Evolutionary conservation across 2,113 vertebrate genomes (phyloP).

Genomic region (Ochotona curzoniae): DNA sequence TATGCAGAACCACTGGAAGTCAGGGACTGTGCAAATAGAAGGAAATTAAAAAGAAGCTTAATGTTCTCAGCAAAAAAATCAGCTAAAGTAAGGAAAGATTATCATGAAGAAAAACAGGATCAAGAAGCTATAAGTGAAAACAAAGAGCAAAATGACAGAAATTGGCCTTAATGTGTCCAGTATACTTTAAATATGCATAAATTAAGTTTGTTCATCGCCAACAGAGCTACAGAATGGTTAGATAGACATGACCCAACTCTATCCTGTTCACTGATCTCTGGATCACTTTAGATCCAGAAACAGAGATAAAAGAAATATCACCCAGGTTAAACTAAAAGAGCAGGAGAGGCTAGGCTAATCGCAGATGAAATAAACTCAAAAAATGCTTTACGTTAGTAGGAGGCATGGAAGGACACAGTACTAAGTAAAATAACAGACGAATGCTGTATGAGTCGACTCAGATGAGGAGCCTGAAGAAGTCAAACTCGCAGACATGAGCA

Average conservation of each 20-base stretch:
- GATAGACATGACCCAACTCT: not conserved
- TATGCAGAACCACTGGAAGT: too few species aligned
- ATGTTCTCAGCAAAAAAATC: not conserved
- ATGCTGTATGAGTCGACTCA: not conserved
- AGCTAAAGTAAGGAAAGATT: not conserved
- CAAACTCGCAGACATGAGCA: not conserved
- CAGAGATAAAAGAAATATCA: not conserved
- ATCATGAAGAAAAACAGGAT: not conserved
- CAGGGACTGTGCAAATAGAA: too few species aligned
- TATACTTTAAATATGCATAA: not conserved
- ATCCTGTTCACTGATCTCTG: not conserved
- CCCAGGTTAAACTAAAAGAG: not conserved
- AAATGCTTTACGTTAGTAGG: not conserved
- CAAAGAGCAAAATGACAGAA: not conserved
- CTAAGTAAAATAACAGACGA: constrained; percentile 10
- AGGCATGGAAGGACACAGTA: not conserved
- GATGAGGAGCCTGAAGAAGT: not conserved
- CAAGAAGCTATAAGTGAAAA: not conserved
- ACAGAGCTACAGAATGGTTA: not conserved
- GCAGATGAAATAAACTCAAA: not conserved
- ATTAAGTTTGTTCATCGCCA: not conserved
- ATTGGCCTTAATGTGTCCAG: not conserved
- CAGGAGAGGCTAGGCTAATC: not conserved
- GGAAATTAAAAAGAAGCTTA: not conserved
- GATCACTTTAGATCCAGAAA: not conserved